Base-by-base conservation (phyloP, 2,797 vertebrate species). In the Helicolenus hilgendorfi region DNA sequence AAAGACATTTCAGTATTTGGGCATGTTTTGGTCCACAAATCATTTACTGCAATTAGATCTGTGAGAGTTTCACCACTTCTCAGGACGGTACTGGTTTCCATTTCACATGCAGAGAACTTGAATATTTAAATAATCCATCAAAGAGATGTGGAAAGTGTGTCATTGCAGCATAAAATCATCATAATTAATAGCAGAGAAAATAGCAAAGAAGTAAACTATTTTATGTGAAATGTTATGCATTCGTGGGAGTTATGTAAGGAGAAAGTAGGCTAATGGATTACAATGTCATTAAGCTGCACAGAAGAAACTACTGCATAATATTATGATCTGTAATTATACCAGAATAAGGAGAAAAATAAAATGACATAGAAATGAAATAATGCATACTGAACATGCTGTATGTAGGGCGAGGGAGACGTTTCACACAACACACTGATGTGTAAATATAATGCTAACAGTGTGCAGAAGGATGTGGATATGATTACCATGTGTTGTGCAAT, bases 141-240 rank as follows among this genome's bases (percentile, higher is more conserved):
- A 77, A 68, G 15, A 29, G 63, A 58, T 4, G 13, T 45, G 15
- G 55, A 85, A 86, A 1, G 1, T 79, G 65, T 86, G 83, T 86
- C 86, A 81, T 13, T 22, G 58, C 81, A 63, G 73, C 83, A 81
- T 86, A 70, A 81, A 84, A 83, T 78, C 11, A 26, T 24, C 5
- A 3, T 24, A 68, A 77, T 77, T 71, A 85, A 87, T 5, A 49
- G 18, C 20, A n/a, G 56, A 4, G 5, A n/a, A 76, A 81, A 55
- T 5, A 36, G n/a, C 35, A 62, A 77, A 79, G 38, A 0, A 45
- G 59, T 20, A 70, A 59, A 69, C 26, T 35, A 35, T 58, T 65
- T 41, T 10, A 64, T 73, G 31, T 64, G 41, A 14, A 69, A 72
- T 70, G 0, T 35, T 62, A 70, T 62, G 38, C 22, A 75, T 79